Conservation (phyloP, 2,113 vertebrate genomes). For the Pseudorectes ferrugineus region DNA sequence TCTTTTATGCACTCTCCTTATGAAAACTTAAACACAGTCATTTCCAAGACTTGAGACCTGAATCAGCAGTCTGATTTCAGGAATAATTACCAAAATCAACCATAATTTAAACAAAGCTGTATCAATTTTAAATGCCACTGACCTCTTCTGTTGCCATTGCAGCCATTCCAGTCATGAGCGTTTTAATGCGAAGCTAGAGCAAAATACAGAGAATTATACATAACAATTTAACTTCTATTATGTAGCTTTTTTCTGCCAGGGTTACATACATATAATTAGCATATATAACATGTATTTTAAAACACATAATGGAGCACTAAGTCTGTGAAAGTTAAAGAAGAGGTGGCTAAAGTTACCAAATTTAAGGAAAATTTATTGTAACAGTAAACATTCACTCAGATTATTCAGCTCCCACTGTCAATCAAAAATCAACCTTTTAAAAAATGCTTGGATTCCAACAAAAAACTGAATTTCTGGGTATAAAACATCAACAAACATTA, state of each 20-base stretch:
- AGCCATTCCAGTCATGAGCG: constrained; percentile 93
- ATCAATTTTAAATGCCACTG: neutral
- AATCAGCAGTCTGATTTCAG: neutral
- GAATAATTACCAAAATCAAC: neutral
- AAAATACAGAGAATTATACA: neutral
- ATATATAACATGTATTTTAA: neutral
- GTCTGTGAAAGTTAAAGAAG: neutral
- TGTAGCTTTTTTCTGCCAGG: neutral
- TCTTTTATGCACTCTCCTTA: neutral
- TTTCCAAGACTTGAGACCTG: neutral
- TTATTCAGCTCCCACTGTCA: neutral
- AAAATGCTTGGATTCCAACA: neutral
- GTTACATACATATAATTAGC: neutral
- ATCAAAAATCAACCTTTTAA: neutral
- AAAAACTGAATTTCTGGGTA: neutral
- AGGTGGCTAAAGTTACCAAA: neutral
- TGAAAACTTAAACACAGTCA: neutral
- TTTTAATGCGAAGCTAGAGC: constrained; percentile 83
- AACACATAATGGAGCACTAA: neutral
- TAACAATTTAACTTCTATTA: neutral
- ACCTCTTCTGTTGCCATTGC: constrained; percentile 92
- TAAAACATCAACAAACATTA: neutral
- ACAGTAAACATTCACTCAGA: neutral
- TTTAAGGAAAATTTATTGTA: neutral
- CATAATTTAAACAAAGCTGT: neutral